These are phyloP conservation scores for Amblyopsis hoosieri DNA, from an alignment of 2,797 vertebrate species.

Conservation along the genomic window DNA sequence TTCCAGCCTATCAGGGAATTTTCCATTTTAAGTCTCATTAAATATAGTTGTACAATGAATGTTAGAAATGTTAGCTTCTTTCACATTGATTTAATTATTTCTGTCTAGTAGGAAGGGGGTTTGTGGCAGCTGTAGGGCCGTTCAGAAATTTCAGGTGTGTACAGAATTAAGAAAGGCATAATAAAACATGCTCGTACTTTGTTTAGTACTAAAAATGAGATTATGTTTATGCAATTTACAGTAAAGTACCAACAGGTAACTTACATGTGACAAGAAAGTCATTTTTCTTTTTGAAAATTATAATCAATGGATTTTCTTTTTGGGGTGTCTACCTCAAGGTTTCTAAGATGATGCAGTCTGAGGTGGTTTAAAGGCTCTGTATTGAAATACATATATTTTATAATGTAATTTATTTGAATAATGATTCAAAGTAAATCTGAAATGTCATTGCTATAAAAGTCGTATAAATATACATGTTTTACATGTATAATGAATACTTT, in stretches of 20 bases:
- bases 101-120: slow-evolving; percentile 24
- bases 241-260: slow-evolving; percentile 57
- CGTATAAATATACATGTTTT: slow-evolving; percentile 47
- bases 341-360: slow-evolving; percentile 43
- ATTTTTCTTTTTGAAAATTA: slow-evolving; percentile 41
- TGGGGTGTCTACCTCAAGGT: slow-evolving; percentile 56
- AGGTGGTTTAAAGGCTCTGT: slow-evolving; percentile 56
- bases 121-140: slow-evolving; percentile 34
- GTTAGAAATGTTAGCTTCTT: slow-evolving; percentile 48
- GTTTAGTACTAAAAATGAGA: slow-evolving; percentile 46
- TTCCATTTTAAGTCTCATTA: slow-evolving; percentile 45
- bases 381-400: slow-evolving; percentile 66
- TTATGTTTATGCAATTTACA: slow-evolving; percentile 78
- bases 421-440: slow-evolving; percentile 55
- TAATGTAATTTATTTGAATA: slow-evolving; percentile 70
- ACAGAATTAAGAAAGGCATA: slow-evolving; percentile 45
- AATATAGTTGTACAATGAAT: slow-evolving; percentile 42
- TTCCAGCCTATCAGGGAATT: slow-evolving; percentile 68
- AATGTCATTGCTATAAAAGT: slow-evolving; percentile 53
- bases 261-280: slow-evolving; percentile 63
- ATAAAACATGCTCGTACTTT: slow-evolving; percentile 38
- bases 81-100: slow-evolving; percentile 39
- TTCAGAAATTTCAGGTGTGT: slow-evolving; percentile 72
- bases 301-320: slow-evolving; percentile 57
- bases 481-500: slow-evolving; percentile 36